Base-by-base conservation (phyloP, 1,140 invertebrate genomes). In the Melipona quadrifasciata region DNA sequence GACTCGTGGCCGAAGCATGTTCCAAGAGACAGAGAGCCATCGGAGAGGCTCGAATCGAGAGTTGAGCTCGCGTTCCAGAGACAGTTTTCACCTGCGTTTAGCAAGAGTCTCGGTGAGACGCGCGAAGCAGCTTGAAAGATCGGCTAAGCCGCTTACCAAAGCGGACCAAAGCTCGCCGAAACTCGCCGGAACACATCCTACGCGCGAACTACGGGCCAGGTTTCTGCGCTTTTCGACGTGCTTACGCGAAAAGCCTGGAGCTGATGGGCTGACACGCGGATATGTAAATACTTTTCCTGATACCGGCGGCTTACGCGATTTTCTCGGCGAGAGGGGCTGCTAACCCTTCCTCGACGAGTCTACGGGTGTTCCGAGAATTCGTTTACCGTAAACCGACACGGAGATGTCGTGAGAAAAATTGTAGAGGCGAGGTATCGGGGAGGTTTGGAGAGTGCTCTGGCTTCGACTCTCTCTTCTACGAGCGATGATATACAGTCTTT, bases 121-220 rank as follows among this genome's bases (percentile, higher is more conserved):
- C 65, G 68, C 58, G 87, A 89, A 88, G 84, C 76, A 65, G 87
- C 87, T 88, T 88, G 39, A 47, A 88, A 82, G 82, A 88, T 75
- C 86, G 74, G 74, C 80, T 89, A 89, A 89, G 86, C 87, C 61
- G 87, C 86, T 89, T 89, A 88, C 53, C 53, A 27, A 68, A 73
- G 70, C 67, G 47, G 57, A 76, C 81, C 61, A 34, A n/a, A 24
- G 64, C 57, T 80, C 47, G 39, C 31, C 58, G 57, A 67, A 79
- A 78, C 80, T 71, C 85, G 39, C 39, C 39, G 39, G 8, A 47
- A 47, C 39, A 47, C 39, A 47, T 47, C 39, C 39, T 8, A 47
- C 39, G 8, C 10, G 16, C n/a, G 53, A 74, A 74, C 51, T 74
- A 4, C 72, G 21, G 31, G 39, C 31, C 34, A 61, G 11, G 21